A percentile compares a stretch with the other conserved stretches of the same genome.
Conservation (phyloP, 2,113 vertebrate species). For the Callospermophilus lateralis region DNA sequence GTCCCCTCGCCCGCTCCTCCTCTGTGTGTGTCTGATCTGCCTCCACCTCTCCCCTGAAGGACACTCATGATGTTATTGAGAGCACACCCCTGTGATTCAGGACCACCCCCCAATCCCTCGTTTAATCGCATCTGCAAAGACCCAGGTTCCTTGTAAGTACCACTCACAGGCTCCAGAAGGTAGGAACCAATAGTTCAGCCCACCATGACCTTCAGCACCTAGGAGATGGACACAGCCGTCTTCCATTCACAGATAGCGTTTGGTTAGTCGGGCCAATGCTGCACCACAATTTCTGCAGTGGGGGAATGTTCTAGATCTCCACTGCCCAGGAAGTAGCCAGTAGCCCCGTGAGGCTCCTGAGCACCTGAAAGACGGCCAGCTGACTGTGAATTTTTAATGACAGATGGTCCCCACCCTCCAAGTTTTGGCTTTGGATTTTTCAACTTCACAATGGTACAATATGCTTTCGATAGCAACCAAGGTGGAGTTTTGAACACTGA, state of each 20-base stretch:
- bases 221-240: fast-evolving
- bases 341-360: fast-evolving
- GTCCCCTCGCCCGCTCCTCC: fast-evolving
- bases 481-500: neutral
- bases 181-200: neutral
- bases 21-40: fast-evolving
- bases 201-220: fast-evolving
- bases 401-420: neutral
- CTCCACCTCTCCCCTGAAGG: neutral
- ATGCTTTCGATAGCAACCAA: neutral
- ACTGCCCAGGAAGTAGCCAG: neutral
- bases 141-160: neutral
- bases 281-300: fast-evolving
- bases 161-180: neutral
- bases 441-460: neutral
- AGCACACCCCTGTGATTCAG: neutral
- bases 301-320: fast-evolving
- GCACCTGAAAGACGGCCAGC: fast-evolving
- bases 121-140: neutral
- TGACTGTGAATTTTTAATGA: neutral
- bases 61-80: no score
- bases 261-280: fast-evolving
- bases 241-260: fast-evolving
- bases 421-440: neutral
- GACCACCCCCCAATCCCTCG: no score